Evolutionary conservation across 2,113 vertebrate species (phyloP).

Genomic region (Marmota flaviventris): DNA sequence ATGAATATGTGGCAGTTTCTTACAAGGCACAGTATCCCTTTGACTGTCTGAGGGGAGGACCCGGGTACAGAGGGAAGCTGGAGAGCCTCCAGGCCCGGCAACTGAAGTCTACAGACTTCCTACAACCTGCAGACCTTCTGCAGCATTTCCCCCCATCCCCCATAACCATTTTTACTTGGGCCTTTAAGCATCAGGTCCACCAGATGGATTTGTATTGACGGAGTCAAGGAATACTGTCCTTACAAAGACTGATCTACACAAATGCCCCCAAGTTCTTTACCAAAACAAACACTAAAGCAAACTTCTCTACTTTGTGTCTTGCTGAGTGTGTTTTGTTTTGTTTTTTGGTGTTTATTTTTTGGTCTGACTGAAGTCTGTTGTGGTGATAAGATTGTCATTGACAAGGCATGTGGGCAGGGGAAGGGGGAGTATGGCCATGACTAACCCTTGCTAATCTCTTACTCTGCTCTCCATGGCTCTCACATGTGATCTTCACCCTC

Average conservation of each 20-base stretch:
- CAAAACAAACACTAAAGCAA: slow-evolving; percentile 52
- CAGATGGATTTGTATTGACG: slow-evolving; percentile 63
- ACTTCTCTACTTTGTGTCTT: slow-evolving; percentile 82
- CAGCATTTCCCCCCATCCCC: background rate
- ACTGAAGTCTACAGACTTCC: background rate
- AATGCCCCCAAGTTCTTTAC: background rate
- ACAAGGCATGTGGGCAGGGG: slow-evolving; percentile 88
- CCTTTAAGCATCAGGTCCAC: slow-evolving; percentile 39
- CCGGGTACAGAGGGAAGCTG: slow-evolving; percentile 36
- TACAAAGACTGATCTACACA: slow-evolving; percentile 83
- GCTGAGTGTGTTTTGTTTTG: slow-evolving; percentile 76
- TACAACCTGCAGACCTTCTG: background rate
- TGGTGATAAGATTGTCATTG: slow-evolving; percentile 82
- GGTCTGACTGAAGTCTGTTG: slow-evolving; percentile 82
- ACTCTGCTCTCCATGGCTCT: slow-evolving; percentile 84
- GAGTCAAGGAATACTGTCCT: slow-evolving; percentile 88
- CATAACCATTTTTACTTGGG: background rate
- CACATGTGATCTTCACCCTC: slow-evolving; percentile 77
- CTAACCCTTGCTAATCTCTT: slow-evolving; percentile 88
- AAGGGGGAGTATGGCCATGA: slow-evolving; percentile 83
- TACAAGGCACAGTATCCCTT: slow-evolving; percentile 88
- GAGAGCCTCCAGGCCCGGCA: background rate
- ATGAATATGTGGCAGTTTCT: slow-evolving; percentile 80
- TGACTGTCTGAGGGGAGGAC: slow-evolving; percentile 72
- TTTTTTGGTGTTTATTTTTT: slow-evolving; percentile 74